A percentile compares a stretch with the other conserved stretches of the same genome.
These are phyloP conservation scores for Oscheius sp. DNA, from an alignment of 2,888 invertebrate species.

Conservation along the genomic window DNA sequence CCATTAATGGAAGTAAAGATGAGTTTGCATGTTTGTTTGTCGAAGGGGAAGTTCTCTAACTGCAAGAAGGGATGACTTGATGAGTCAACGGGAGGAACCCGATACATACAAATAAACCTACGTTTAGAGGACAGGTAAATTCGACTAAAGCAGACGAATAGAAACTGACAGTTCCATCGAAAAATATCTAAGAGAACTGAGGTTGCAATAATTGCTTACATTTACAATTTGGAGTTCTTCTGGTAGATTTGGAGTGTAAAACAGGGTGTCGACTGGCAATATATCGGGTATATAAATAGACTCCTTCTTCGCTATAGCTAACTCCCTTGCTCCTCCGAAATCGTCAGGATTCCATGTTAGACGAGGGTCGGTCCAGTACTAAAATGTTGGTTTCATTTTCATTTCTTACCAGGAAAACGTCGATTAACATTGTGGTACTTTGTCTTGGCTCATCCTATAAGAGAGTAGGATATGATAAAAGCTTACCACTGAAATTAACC, in stretches of 20 bases:
- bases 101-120: neutral
- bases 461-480: neutral
- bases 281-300: constrained; percentile 12
- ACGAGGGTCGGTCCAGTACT: constrained; percentile 16
- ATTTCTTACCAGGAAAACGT: constrained; percentile 8
- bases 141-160: constrained; percentile 4
- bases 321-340: neutral
- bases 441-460: constrained; percentile 13
- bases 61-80: too few species aligned
- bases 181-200: neutral
- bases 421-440: constrained; percentile 14
- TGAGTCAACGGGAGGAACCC: neutral
- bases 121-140: constrained; percentile 14
- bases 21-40: constrained; percentile 1
- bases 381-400: neutral
- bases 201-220: neutral
- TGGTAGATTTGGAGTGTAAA: neutral
- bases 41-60: constrained; percentile 16
- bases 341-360: constrained; percentile 12
- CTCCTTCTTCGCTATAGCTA: neutral
- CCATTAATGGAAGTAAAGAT: constrained; percentile 11
- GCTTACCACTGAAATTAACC: neutral
- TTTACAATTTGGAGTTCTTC: constrained; percentile 16
- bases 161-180: constrained; percentile 8
- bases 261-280: constrained; percentile 5